phyloP scores from a whole-genome alignment of 1,140 invertebrate genomes.

The Spodoptera frugiperda region DNA sequence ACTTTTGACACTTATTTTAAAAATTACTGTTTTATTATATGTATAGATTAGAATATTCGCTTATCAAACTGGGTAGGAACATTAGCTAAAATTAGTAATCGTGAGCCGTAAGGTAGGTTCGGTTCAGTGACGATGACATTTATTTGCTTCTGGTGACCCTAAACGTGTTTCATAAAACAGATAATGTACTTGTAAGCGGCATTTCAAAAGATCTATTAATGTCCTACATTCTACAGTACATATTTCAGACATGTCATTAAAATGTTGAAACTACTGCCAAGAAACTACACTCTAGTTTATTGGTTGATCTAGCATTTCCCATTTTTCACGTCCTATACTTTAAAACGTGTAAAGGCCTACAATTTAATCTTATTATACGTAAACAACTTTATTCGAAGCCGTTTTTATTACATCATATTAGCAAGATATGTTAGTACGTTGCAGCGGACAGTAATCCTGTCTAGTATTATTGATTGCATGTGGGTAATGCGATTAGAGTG shows the following conservation, averaged over 20 bases:
- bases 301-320: not conserved
- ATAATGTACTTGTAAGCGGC: constrained; percentile 2
- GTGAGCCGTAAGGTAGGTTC: constrained; percentile 9
- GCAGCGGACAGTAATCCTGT: constrained; percentile 67
- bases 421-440: constrained; percentile 16
- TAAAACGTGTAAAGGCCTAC: not conserved
- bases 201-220: constrained; percentile 28
- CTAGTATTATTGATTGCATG: constrained; percentile 70
- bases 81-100: constrained; percentile 27
- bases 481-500: constrained; percentile 74
- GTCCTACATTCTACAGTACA: not conserved
- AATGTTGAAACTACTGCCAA: constrained; percentile 19
- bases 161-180: constrained; percentile 13
- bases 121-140: constrained; percentile 29
- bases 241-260: constrained; percentile 16
- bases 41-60: not conserved
- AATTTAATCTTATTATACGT: not conserved
- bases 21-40: too few species aligned
- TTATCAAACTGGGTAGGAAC: not conserved
- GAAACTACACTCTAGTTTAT: not conserved
- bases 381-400: not conserved
- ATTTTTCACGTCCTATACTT: constrained; percentile 2
- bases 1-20: not conserved
- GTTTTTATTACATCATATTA: constrained; percentile 29
- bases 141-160: constrained; percentile 31